Evolutionary conservation across 53 echinoderm and acorn worm genomes (phyloP), one percentile per base, ranked within the genome.

Genomic region (Luidia sarsii): DNA sequence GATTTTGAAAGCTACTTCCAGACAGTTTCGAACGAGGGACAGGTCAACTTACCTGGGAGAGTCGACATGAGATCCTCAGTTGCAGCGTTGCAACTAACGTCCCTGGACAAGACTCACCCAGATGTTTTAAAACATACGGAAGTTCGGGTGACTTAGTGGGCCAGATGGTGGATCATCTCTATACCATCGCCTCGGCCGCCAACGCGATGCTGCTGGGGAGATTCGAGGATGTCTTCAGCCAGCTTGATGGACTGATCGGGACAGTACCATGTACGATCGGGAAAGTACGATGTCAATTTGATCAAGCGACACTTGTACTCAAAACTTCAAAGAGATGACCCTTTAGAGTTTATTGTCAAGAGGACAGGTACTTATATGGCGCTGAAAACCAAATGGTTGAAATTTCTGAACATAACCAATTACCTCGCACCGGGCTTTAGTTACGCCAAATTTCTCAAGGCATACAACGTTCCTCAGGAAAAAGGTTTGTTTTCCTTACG

Each of bases 41-140:
- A 50, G 8, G 13, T 2, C 0, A 38, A 54, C 37, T 79, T 0
- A 59, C 21, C 7, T 32, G 56, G 35, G 80, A 57, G 45, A n/a
- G n/a, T n/a, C n/a, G n/a, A n/a, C n/a, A n/a, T n/a, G n/a, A n/a
- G n/a, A n/a, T n/a, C n/a, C n/a, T 71, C 1, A 80, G 87, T 36
- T 53, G 80, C 15, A 80, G 80, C 41, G 61, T 87, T 19, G 68
- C 68, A 10, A 80, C 68, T 23, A 87, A 87, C 50, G 87, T 87
- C 0, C 68, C 65, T 1, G 61, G 34, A 1, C 69, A 80, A 30
- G 61, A 86, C 16, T 19, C 6, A 11, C 60, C 70, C 4, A 27
- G 46, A 14, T 70, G 80, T n/a, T 70, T 70, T 33, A 57, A 80
- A n/a, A 72, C 80, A 16, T 63, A 65, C 14, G 87, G 87, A 21